Conservation (phyloP, 1,140 invertebrate genomes). For the Harlomillsia oculata region DNA sequence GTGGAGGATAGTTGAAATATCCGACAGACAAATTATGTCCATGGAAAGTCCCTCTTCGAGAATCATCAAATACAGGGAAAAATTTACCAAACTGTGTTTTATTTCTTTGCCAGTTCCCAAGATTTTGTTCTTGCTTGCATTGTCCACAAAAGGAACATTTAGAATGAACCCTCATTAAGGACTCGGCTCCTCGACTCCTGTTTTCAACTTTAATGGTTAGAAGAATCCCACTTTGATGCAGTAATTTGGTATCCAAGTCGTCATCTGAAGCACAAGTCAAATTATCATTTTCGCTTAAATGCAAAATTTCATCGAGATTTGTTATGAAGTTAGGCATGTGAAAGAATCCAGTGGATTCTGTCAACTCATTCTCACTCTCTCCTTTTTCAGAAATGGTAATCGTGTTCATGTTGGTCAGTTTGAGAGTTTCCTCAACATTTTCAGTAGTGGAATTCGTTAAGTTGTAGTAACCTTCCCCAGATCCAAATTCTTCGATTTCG, state of each 20-base stretch:
- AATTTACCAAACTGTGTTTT: slow-evolving; percentile 16
- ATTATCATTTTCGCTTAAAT: too few relatives aligned
- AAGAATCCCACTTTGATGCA: slow-evolving; percentile 13
- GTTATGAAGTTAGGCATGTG: too few relatives aligned
- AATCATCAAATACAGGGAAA: slow-evolving; percentile 15
- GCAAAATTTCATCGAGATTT: too few relatives aligned
- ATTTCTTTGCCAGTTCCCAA: slow-evolving; percentile 24
- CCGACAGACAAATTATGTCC: slow-evolving; percentile 13
- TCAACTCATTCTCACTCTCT: background rate
- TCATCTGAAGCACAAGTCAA: too few relatives aligned
- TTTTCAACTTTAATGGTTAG: slow-evolving; percentile 10
- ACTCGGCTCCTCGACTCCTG: slow-evolving; percentile 1
- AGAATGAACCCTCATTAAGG: slow-evolving; percentile 7
- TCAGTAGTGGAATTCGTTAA: too few relatives aligned
- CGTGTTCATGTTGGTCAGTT: background rate
- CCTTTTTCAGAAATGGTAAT: background rate
- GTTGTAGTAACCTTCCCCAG: too few relatives aligned
- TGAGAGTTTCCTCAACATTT: too few relatives aligned
- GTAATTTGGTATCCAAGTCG: background rate
- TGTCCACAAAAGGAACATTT: slow-evolving; percentile 16
- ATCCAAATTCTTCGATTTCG: too few relatives aligned
- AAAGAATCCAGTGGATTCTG: background rate
- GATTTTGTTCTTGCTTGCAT: background rate
- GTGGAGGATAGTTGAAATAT: slow-evolving; percentile 21
- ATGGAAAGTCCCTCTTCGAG: background rate